Evolutionary conservation across 2,888 invertebrate genomes (phyloP), one percentile per base, ranked within the genome.

Genomic region (Eupelmus urozonus): DNA sequence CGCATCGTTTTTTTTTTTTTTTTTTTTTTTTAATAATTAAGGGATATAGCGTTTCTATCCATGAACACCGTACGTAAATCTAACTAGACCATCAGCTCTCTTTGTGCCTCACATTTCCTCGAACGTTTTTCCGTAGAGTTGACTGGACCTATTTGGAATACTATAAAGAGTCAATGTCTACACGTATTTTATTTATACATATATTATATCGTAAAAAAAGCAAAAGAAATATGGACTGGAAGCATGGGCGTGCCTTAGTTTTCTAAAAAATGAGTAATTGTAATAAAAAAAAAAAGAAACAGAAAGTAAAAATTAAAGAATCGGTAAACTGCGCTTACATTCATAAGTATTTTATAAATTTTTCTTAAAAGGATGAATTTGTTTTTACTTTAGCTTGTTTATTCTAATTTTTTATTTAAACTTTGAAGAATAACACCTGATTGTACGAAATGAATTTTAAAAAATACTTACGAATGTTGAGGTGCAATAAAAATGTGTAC

Each of bases 201-300:
- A 63, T 49, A 20, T 59, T 60, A 55, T 70, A 66, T 66, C 18
- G 18, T 53, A n/a, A 25, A 51, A 69, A 51, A 45, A 63, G 23
- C 25, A 27, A 67, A 71, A 49, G 16, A 59, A 76, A 25, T 45
- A 70, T 82, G 81, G 81, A 83, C 84, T 83, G 79, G 84, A 86
- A 88, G 85, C 86, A 85, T 85, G 85, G 85, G 86, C 85, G 88
- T 88, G 89, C 89, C 88, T 89, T 89, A 88, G 83, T 82, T 86
- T 87, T 85, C 82, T 83, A 84, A 85, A 76, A 78, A 55, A 71
- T 71, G 29, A 20, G 25, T 20, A 53, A 20, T 42, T 59, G 1
- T 2, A 49, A 73, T 25, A 65, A 72, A 59, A 5, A 29, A 45
- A 65, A 60, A 67, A 51, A 71, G 59, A 71, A 51, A 23, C 23